Evolutionary conservation across 2,113 vertebrate genomes (phyloP), one percentile per base, ranked within the genome.

Genomic region (Oncorhynchus nerka): DNA sequence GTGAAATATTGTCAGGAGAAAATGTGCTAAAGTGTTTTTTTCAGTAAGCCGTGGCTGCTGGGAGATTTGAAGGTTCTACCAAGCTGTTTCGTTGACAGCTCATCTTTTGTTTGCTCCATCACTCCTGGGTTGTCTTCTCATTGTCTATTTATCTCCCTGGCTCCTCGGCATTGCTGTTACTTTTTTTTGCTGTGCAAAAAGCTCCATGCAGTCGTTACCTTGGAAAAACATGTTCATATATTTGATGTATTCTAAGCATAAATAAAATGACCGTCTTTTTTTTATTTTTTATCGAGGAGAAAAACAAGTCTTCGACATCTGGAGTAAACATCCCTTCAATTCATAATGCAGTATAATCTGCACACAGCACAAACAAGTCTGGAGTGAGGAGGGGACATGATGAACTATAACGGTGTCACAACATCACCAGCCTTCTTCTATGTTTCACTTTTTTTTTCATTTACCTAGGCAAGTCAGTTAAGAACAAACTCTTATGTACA

Each of bases 31-130:
- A 48, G 34, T 78, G 67, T 79, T 82, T 64, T 45, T 71, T 67
- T 75, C 73, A 76, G n/a, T 70, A 70, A 74, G 67, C 34, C 57
- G 16, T 24, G 57, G 48, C 57, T 45, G 66, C 30, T 73, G 75
- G 66, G 77, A 68, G 79, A 68, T 30, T 28, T 71, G 73, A 72
- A 82, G 84, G 30, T 74, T 84, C 76, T 74, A 78, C 19, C 26
- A 66, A 16, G 9, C 7, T 24, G 15, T 61, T 71, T 68, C 62
- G 70, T 62, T 19, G 65, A 59, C 75, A 69, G 68, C 34, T 69
- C 30, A 45, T 20, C 16, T 32, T 67, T 24, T 16, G 68, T 69
- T 69, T 22, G 20, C 45, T 69, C n/a, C 68, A 45, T 30, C 32
- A 69, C 68, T 30, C 30, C 68, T 69, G 68, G 30, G 68, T 69